Base-by-base conservation (phyloP, 2,113 vertebrate genomes). In the Rhodinocichla rosea region DNA sequence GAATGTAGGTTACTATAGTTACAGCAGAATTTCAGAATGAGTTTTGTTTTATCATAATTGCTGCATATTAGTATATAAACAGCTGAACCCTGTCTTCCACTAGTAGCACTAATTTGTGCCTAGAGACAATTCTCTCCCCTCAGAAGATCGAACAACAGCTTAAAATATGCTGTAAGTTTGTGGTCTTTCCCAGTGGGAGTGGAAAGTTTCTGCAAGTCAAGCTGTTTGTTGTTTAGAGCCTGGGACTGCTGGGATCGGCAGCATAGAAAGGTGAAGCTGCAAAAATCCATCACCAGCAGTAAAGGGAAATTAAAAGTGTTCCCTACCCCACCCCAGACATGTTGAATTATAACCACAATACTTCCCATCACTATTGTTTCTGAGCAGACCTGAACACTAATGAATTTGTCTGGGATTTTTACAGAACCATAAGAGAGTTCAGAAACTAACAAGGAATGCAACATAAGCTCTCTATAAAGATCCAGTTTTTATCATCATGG, bases 11-110 rank as follows among this genome's bases (percentile, higher is more conserved):
- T 98, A 83, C 97, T 92, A 98, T 98, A 96, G 98, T 93, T 98
- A 98, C 98, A 59, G 88, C 50, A 96, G 93, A 97, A 92, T 98
- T 98, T 96, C 81, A 90, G 92, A 97, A 98, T 97, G 69, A 97
- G 90, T 95, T 97, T 97, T 97, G 96, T 98, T 98, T 98, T 97
- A 97, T 98, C 95, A 97, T 98, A 98, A 98, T 98, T 98, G 98
- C 96, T 95, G 62, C 80, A 95, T 95, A 96, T 97, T 98, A 98
- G 95, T 98, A 96, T 91, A 97, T 97, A 98, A 98, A 97, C 97
- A 97, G 93, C 93, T 96, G 97, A 98, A 97, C 95, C 97, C 80
- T 79, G 77, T 95, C 95, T 98, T 97, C 95, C 87, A 95, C 85
- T 74, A 83, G 91, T 94, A 97, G 70, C 55, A 95, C 77, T 98